Evolutionary conservation across 2,888 invertebrate species (phyloP).

Genomic region (Xestia c-nigrum): DNA sequence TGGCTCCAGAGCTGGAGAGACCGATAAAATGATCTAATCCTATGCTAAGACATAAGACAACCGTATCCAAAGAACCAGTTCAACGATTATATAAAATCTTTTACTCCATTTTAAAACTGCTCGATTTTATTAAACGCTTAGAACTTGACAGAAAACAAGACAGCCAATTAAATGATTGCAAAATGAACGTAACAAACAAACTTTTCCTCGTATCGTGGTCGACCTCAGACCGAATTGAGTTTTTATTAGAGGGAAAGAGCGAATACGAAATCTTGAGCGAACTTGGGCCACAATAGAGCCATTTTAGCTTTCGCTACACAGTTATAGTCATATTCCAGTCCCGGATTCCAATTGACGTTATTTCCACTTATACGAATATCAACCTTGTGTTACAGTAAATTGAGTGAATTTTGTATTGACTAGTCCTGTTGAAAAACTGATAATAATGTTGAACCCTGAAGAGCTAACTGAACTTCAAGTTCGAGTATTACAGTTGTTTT

Average conservation of each 20-base stretch:
- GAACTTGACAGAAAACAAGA: slow-evolving; percentile 25
- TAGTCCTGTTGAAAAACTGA: neutral
- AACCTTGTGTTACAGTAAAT: neutral
- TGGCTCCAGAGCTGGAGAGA: too few relatives aligned
- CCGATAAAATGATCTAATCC: neutral
- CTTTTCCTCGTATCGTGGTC: slow-evolving; percentile 42
- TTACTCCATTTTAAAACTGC: slow-evolving; percentile 31
- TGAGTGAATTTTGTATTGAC: neutral
- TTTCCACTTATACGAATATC: neutral
- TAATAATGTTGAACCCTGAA: neutral
- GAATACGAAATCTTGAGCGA: slow-evolving; percentile 69
- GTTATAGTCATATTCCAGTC: neutral
- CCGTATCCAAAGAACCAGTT: neutral
- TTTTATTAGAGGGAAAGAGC: slow-evolving; percentile 67
- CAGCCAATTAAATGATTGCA: slow-evolving; percentile 55
- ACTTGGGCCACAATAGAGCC: slow-evolving; percentile 68
- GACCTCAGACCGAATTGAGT: slow-evolving; percentile 66
- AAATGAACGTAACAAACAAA: slow-evolving; percentile 37
- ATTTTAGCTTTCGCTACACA: slow-evolving; percentile 69
- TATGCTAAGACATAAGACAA: neutral
- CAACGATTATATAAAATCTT: slow-evolving; percentile 12
- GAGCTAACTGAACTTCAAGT: neutral
- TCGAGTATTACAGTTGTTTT: neutral
- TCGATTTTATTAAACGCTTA: slow-evolving; percentile 34
- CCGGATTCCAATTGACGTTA: neutral